Percentiles rank a stretch among this genome's conserved stretches.
These are phyloP conservation scores for Reticulitermes lucifugus DNA, from an alignment of 2,888 invertebrate genomes.

Conservation along the genomic window DNA sequence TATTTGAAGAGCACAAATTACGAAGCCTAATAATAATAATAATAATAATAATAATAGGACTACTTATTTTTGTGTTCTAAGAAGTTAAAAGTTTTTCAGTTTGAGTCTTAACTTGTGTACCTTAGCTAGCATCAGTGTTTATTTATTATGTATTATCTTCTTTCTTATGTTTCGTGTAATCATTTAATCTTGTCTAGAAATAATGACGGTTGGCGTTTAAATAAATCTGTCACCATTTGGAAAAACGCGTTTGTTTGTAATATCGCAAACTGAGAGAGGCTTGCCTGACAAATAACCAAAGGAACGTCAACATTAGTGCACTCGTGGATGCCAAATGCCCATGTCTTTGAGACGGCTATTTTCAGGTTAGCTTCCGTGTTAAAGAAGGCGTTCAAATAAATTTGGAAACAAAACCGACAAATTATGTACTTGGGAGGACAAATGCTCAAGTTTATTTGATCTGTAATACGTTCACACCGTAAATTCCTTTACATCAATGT, in stretches of 20 bases:
- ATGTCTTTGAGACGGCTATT: not conserved
- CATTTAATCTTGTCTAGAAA: not conserved
- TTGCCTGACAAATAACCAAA: not conserved
- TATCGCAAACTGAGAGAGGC: not conserved
- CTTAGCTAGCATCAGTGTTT: too few species aligned
- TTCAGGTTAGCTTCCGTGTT: slow-evolving; percentile 18
- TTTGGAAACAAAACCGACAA: not conserved
- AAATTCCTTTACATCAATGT: not conserved
- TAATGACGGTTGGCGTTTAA: not conserved
- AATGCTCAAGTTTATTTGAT: not conserved
- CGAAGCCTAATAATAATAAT: too few species aligned
- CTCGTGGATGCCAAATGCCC: not conserved
- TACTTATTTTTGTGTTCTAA: too few species aligned
- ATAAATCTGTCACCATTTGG: not conserved
- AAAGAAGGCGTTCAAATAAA: not conserved
- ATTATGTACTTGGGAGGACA: not conserved
- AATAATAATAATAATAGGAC: too few species aligned
- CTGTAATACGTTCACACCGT: not conserved
- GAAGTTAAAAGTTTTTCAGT: too few species aligned
- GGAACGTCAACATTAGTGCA: not conserved
- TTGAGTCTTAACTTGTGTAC: too few species aligned
- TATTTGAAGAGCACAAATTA: too few species aligned
- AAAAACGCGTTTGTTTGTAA: not conserved
- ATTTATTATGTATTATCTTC: not conserved
- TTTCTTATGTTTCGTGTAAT: not conserved